These are phyloP conservation scores for Tinea trinotella DNA, from an alignment of 2,888 invertebrate genomes.

Conservation along the genomic window DNA sequence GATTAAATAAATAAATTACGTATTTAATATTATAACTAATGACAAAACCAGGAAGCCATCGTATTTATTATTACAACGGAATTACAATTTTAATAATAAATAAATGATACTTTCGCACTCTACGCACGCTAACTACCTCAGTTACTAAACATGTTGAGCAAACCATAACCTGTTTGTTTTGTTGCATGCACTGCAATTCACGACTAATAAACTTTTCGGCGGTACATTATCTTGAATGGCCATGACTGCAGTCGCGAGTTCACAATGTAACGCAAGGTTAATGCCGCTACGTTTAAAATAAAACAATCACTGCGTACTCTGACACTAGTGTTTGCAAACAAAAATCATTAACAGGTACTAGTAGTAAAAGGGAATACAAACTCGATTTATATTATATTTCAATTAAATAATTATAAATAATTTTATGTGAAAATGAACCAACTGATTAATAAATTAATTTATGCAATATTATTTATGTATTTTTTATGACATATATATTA, in stretches of 20 bases:
- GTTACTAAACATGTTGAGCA: too few species aligned
- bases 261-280: background rate
- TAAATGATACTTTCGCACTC: too few species aligned
- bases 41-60: too few species aligned
- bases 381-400: too few species aligned
- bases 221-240: background rate
- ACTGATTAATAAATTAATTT: background rate
- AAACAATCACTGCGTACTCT: background rate
- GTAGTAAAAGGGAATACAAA: background rate
- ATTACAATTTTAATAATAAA: too few species aligned
- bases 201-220: background rate
- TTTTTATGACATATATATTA: conserved; percentile 6
- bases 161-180: too few species aligned
- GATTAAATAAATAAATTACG: too few species aligned
- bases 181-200: background rate
- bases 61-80: too few species aligned
- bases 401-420: background rate
- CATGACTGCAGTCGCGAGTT: background rate
- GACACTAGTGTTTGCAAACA: background rate
- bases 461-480: background rate
- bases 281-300: background rate
- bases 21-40: too few species aligned
- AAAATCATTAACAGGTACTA: background rate
- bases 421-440: too few species aligned
- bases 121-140: too few species aligned